Base-by-base conservation (phyloP, 2,797 vertebrate species). In the Hippocampus kuda region DNA sequence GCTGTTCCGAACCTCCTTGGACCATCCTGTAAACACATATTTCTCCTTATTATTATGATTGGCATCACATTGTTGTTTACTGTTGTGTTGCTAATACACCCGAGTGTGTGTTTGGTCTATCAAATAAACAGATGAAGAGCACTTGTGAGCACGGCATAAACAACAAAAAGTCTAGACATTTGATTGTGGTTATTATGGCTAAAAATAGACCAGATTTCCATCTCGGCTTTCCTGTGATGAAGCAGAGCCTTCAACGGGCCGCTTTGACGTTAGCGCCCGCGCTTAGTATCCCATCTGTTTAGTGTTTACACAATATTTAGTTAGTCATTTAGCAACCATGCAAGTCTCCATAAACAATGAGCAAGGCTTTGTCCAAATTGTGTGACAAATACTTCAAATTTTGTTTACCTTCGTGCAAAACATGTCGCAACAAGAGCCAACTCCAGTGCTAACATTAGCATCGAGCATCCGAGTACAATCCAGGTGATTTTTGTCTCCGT, bases 141-240 rank as follows among this genome's bases (percentile, higher is more conserved):
- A 20, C 44, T 48, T 65, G 41, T 24, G 24, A 48, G 44, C 3
- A 10, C 15, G 10, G 20, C 63, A 26, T 65, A 65, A 65, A 65
- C 63, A 65, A 65, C 34, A 24, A 56, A 20, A 2, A 2, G 63
- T 65, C 63, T 65, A 65, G 63, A 65, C 63, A 7, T 65, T 65
- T 64, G 61, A 42, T n/a, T 42, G 61, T 11, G 38, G 41, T 65
- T 27, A 48, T 27, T 16, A 48, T 26, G 24, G 42, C 24, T 49
- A 65, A 65, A 44, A 48, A 48, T 46, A 46, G 15, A 65, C 42
- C 16, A 26, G 44, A 48, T 13, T 46, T 16, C 44, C 13, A 48
- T 64, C 62, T 63, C 34, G 22, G 61, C 34, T 63, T 63, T 41
- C 61, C 61, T 63, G 34, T 63, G 11, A 63, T 22, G 34, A n/a